phyloP scores from a whole-genome alignment of 1,140 invertebrate genomes.

The Mercenaria mercenaria region DNA sequence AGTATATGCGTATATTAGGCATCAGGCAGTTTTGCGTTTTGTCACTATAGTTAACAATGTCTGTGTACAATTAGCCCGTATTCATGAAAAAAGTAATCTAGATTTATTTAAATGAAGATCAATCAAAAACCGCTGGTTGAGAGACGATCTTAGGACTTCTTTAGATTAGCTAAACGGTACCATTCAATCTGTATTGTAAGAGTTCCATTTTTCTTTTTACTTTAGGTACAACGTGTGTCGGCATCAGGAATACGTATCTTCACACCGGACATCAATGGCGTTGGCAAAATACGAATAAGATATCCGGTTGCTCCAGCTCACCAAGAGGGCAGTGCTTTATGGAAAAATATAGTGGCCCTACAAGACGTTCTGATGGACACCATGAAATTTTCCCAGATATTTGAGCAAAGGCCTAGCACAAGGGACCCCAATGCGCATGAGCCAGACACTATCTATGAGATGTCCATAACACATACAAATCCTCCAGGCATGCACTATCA shows the following conservation, averaged over 20 bases:
- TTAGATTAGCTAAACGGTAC: too few relatives aligned
- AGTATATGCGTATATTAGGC: too few relatives aligned
- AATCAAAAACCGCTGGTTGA: too few relatives aligned
- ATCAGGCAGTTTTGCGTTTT: too few relatives aligned
- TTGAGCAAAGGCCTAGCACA: conserved; percentile 23
- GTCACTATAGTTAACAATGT: too few relatives aligned
- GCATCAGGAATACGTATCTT: conserved; percentile 73
- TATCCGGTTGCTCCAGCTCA: conserved; percentile 79
- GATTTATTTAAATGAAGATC: too few relatives aligned
- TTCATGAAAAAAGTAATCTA: too few relatives aligned
- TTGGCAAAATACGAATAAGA: conserved; percentile 74
- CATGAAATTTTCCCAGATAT: conserved; percentile 50
- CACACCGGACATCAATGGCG: conserved; percentile 71
- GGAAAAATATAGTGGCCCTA: conserved; percentile 79
- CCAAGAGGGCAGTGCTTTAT: conserved; percentile 73
- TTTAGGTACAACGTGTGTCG: conserved; percentile 55
- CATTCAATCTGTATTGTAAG: too few relatives aligned
- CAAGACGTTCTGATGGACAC: conserved; percentile 76
- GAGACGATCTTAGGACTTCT: too few relatives aligned
- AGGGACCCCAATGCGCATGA: not conserved
- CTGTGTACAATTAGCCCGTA: too few relatives aligned
- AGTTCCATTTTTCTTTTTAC: not conserved
- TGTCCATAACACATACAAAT: not conserved
- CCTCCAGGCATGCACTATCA: conserved; percentile 49
- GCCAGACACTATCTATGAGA: conserved; percentile 4